These are phyloP conservation scores for Drosophila picticornis DNA, from an alignment of 2,888 invertebrate genomes.

Conservation along the genomic window DNA sequence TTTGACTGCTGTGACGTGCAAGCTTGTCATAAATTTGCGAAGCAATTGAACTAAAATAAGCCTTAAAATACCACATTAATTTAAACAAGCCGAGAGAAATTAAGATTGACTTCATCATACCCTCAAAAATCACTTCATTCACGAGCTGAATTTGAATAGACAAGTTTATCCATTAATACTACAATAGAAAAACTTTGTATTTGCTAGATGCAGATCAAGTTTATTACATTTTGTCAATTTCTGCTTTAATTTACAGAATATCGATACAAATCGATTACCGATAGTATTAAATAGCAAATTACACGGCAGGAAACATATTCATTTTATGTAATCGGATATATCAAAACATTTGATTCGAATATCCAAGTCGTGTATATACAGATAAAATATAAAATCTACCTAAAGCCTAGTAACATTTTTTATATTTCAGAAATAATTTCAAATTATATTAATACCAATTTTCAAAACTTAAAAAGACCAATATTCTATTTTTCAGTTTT, in stretches of 20 bases:
- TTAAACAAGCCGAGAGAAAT: background rate
- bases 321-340: background rate
- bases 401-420: no score
- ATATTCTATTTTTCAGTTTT: no score
- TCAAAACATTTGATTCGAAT: background rate
- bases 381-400: no score
- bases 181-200: background rate
- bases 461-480: no score
- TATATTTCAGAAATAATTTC: no score
- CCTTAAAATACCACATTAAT: background rate
- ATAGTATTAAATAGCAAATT: background rate
- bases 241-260: background rate
- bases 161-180: background rate
- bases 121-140: background rate
- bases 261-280: background rate
- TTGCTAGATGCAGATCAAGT: background rate
- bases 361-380: background rate
- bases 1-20: background rate
- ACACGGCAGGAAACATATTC: no score
- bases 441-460: no score
- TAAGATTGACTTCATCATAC: background rate
- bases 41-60: background rate
- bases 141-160: background rate
- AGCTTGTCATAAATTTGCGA: background rate
- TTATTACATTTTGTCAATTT: background rate